These are phyloP conservation scores for Aphaenogaster ashmeadi DNA, from an alignment of 1,140 invertebrate species.

Conservation along the genomic window DNA sequence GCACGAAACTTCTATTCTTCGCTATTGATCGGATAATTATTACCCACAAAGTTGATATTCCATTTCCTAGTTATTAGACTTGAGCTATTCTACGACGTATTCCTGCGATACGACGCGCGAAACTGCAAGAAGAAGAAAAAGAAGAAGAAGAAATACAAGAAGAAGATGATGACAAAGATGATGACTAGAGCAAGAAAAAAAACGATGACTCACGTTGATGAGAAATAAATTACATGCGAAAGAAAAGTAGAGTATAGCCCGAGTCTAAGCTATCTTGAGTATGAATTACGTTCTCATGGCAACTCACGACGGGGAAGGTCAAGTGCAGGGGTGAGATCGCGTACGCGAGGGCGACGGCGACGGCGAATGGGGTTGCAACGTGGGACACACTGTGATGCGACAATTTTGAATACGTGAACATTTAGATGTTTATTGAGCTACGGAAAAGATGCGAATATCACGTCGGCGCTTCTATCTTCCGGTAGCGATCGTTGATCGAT, in stretches of 20 bases:
- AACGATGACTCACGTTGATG: conserved; percentile 22
- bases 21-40: conserved; percentile 45
- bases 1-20: conserved; percentile 9
- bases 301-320: conserved; percentile 29
- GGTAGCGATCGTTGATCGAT: conserved; percentile 1
- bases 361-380: not conserved
- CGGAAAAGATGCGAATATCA: not conserved
- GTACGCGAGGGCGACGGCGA: not conserved
- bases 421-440: not conserved
- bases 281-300: conserved; percentile 55
- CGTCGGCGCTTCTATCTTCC: not conserved
- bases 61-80: conserved; percentile 17
- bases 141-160: not conserved
- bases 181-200: not conserved
- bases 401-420: conserved; percentile 22
- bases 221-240: conserved; percentile 53
- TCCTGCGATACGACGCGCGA: not conserved
- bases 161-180: not conserved
- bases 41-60: not conserved
- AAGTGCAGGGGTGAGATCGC: conserved; percentile 37
- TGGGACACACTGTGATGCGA: not conserved
- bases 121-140: not conserved
- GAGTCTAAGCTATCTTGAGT: conserved; percentile 9
- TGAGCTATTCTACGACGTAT: conserved; percentile 6
- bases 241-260: not conserved